Percentiles rank a stretch among this genome's conserved stretches.
phyloP scores from a whole-genome alignment of 2,888 invertebrate genomes.

The Mesochorus sp. region DNA sequence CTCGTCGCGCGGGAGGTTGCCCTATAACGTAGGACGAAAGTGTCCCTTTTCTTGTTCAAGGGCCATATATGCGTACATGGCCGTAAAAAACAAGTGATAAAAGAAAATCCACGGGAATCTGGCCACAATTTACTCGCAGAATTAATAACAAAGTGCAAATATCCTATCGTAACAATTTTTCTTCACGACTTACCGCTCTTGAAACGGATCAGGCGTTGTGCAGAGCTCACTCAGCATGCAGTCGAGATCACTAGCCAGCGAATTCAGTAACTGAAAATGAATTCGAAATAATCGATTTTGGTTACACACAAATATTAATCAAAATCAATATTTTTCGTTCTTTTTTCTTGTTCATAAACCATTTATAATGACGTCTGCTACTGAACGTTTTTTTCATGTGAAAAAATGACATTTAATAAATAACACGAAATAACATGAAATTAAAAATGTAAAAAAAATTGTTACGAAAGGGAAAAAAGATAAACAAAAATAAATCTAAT shows the following conservation, averaged over 20 bases:
- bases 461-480: too few relatives aligned
- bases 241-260: slow-evolving; percentile 92
- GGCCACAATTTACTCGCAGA: slow-evolving; percentile 32
- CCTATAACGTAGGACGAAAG: slow-evolving; percentile 6
- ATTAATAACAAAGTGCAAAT: too few relatives aligned
- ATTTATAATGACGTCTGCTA: too few relatives aligned
- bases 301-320: too few relatives aligned
- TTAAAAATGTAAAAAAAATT: too few relatives aligned
- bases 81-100: slow-evolving; percentile 14
- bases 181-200: slow-evolving; percentile 73
- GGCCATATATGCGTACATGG: background rate
- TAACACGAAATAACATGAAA: too few relatives aligned
- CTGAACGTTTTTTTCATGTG: too few relatives aligned
- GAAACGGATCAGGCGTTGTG: slow-evolving; percentile 84
- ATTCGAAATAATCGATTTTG: slow-evolving; percentile 52
- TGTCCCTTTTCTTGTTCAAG: background rate
- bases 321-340: background rate
- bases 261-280: slow-evolving; percentile 90
- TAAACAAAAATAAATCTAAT: too few relatives aligned
- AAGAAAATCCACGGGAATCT: slow-evolving; percentile 45
- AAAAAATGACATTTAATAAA: too few relatives aligned
- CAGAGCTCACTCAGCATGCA: slow-evolving; percentile 93
- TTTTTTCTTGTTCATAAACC: background rate
- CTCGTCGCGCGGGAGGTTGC: slow-evolving; percentile 38
- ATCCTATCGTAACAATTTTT: background rate